Evolutionary conservation across 92 coral and sea anemone genomes (phyloP).

Genomic region (Zoanthus sansibaricus): DNA sequence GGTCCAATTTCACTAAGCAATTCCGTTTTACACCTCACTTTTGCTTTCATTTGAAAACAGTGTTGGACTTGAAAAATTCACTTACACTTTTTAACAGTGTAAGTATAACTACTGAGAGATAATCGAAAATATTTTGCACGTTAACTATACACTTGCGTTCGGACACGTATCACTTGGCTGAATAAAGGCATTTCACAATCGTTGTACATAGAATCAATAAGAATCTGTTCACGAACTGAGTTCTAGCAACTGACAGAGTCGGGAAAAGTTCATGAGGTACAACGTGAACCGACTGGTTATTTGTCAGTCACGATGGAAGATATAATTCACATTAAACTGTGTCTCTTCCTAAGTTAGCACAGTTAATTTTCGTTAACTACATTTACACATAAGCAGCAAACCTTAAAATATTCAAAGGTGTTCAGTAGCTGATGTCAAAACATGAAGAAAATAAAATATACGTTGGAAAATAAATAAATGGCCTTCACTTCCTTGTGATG

Average conservation of each 20-base stretch:
- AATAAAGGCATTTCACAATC: too few species aligned
- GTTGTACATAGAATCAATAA: too few species aligned
- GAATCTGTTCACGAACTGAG: too few species aligned
- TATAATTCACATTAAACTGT: too few species aligned
- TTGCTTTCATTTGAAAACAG: constrained; percentile 16
- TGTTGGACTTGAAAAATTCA: not conserved
- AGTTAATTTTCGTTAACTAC: not conserved
- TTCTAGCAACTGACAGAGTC: too few species aligned
- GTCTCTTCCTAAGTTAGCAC: too few species aligned
- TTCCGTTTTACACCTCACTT: not conserved
- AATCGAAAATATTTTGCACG: not conserved
- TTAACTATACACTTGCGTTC: not conserved
- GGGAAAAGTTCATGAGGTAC: too few species aligned
- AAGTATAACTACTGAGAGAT: not conserved
- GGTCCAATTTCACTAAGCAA: not conserved
- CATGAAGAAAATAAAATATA: not conserved
- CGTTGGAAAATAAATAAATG: not conserved
- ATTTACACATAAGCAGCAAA: constrained; percentile 1
- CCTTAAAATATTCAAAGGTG: not conserved
- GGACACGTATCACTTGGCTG: not conserved
- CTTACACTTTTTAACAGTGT: not conserved
- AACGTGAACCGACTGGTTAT: too few species aligned
- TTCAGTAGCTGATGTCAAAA: not conserved
- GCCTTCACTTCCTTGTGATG: not conserved
- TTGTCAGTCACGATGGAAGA: too few species aligned